A percentile compares a stretch with the other conserved stretches of the same genome.
These are phyloP conservation scores for Arvicanthis niloticus DNA, from an alignment of 2,113 vertebrate species.

Conservation along the genomic window DNA sequence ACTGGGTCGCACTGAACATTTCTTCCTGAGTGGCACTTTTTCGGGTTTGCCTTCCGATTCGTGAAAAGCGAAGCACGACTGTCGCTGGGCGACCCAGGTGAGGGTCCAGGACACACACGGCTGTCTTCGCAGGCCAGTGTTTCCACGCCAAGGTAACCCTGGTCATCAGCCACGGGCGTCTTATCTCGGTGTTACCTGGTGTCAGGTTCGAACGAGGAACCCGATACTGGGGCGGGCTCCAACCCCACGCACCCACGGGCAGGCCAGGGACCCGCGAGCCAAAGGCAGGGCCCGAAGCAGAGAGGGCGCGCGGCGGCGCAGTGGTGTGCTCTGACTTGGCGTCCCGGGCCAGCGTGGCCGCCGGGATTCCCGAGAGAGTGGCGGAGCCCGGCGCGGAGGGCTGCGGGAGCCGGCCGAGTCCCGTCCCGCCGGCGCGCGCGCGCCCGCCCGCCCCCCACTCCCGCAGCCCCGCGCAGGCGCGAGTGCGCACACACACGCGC, in stretches of 20 bases:
- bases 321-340: not conserved
- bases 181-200: slow-evolving; percentile 52
- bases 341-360: not conserved
- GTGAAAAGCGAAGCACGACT: not conserved
- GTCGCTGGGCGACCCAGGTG: not conserved
- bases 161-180: not conserved
- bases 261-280: not conserved
- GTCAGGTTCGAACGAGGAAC: slow-evolving; percentile 52
- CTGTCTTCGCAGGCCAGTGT: not conserved
- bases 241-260: not conserved
- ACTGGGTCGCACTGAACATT: not conserved
- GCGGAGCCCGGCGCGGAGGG: not conserved
- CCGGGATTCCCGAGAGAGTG: not conserved
- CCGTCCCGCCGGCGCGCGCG: not conserved
- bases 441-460: not conserved
- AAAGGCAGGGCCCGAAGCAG: not conserved
- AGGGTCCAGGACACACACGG: not conserved
- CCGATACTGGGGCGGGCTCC: not conserved
- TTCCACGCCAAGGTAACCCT: slow-evolving; percentile 50
- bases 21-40: slow-evolving; percentile 9
- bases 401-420: not conserved
- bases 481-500: not conserved
- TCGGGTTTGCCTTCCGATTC: not conserved
- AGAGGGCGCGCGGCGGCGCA: not conserved
- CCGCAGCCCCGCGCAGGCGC: slow-evolving; percentile 67